Evolutionary conservation across 53 echinoderm and acorn worm genomes (phyloP), one percentile per base, ranked within the genome.

Genomic region (Zoroaster sp.): DNA sequence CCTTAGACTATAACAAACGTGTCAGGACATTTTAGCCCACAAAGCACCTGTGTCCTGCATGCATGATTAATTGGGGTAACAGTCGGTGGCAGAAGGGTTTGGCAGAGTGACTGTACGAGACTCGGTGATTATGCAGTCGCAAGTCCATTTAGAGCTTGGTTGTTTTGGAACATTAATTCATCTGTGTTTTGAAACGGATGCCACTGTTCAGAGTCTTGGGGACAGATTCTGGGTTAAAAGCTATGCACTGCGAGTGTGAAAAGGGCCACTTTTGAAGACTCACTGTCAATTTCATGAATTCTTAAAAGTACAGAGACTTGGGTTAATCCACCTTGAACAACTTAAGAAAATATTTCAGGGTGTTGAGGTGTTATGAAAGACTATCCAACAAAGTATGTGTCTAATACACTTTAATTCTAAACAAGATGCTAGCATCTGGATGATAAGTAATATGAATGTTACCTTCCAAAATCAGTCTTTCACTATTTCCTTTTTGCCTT

Each of bases 101-200:
- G 28, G 63, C 63, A 9, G 63, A 25, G 23, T 59, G 63, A 59
- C 63, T 59, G 63, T 59, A 25, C 21, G 28, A 59, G 63, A 33
- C 12, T 10, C 79, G 17, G 79, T 13, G 79, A 38, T 63, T 55
- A 79, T 79, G 63, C 55, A 55, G 55, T 35, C 23, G 11, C 59
- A 9, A 39, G 40, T 55, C 63, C 79, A 55, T 59, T 79, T 79
- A n/a, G 39, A 39, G 36, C 18, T 37, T 25, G 38, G 59, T 79
- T 79, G 79, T 79, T 79, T 79, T 79, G 53, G 38, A 59, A 79
- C 79, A 79, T 79, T 79, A 79, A 79, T 79, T 79, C 79, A 79
- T n/a, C 63, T 44, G 63, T 79, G 79, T 79, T 79, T 79, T 79
- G 18, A 63, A 54, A 79, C 79, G 79, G 79, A 79, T 45, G 79